These are phyloP conservation scores for Andrena camellia DNA, from an alignment of 2,888 invertebrate species.

Conservation along the genomic window DNA sequence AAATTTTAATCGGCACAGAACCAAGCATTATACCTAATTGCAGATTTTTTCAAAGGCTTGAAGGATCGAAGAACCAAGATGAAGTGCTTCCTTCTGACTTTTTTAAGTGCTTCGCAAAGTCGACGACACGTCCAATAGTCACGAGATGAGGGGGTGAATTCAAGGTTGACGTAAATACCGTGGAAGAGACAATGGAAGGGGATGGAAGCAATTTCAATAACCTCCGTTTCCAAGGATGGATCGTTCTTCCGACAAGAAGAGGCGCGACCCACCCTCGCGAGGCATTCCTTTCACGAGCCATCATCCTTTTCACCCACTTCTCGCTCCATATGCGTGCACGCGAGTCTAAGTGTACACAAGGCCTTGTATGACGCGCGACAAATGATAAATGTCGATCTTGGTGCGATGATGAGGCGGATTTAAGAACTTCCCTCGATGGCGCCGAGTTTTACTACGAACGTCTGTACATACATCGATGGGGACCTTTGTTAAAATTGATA, in stretches of 20 bases:
- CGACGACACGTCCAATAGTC: conserved; percentile 7
- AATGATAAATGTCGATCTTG: conserved; percentile 33
- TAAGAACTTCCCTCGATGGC: background rate
- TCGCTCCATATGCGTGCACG: background rate
- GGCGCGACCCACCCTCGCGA: conserved; percentile 22
- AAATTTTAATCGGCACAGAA: background rate
- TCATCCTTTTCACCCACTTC: conserved; percentile 7
- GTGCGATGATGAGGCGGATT: background rate
- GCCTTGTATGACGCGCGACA: conserved; percentile 28
- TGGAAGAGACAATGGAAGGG: conserved; percentile 46
- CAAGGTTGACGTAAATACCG: conserved; percentile 48
- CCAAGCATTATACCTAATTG: background rate
- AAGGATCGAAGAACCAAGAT: background rate
- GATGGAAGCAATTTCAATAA: conserved; percentile 63
- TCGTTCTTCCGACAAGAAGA: conserved; percentile 32
- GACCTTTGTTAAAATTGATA: too few species aligned
- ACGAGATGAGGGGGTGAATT: conserved; percentile 42
- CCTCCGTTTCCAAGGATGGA: conserved; percentile 54
- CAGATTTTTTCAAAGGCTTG: too few species aligned
- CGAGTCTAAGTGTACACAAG: background rate
- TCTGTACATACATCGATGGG: too few species aligned
- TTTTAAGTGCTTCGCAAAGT: background rate
- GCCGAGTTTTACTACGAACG: too few species aligned
- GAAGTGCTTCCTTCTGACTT: background rate
- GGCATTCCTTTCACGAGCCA: conserved; percentile 24